Evolutionary conservation across 2,797 vertebrate genomes (phyloP).

Genomic region (Parotocinclus haroldoi): DNA sequence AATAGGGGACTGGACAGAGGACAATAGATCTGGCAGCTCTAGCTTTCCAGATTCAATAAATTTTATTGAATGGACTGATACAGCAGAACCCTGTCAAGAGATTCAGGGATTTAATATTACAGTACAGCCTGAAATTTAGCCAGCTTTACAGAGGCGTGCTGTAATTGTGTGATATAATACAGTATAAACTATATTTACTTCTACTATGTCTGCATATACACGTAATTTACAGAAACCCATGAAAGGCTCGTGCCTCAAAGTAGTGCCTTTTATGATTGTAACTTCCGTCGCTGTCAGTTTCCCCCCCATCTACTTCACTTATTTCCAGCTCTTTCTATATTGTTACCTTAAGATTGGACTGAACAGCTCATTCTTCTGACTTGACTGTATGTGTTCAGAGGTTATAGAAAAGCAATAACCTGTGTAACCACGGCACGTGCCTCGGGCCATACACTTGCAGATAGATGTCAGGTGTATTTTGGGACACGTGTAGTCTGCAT

Average conservation of each 20-base stretch:
- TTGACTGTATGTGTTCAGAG: neutral
- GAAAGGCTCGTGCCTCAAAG: no score
- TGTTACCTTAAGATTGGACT: slow-evolving; percentile 10
- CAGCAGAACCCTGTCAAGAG: no score
- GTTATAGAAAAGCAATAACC: slow-evolving; percentile 21
- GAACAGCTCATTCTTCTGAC: neutral
- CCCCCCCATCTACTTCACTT: neutral
- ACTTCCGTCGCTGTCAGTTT: neutral
- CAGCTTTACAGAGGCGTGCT: no score
- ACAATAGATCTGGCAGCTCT: slow-evolving; percentile 25
- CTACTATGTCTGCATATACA: neutral
- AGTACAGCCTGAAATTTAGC: no score
- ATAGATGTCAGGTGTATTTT: slow-evolving; percentile 36
- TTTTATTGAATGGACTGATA: no score
- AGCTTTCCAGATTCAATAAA: slow-evolving; percentile 12
- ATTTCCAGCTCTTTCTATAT: slow-evolving; percentile 8
- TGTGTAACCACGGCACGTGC: slow-evolving; percentile 30
- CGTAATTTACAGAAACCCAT: no score
- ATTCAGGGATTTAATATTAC: no score
- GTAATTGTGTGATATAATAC: no score
- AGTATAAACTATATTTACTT: neutral
- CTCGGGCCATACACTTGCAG: slow-evolving; percentile 18
- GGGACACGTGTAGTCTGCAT: slow-evolving; percentile 34
- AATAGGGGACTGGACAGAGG: neutral
- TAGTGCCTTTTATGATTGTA: neutral